Base-by-base conservation (phyloP, 2,113 vertebrate genomes). In the Origma solitaria region DNA sequence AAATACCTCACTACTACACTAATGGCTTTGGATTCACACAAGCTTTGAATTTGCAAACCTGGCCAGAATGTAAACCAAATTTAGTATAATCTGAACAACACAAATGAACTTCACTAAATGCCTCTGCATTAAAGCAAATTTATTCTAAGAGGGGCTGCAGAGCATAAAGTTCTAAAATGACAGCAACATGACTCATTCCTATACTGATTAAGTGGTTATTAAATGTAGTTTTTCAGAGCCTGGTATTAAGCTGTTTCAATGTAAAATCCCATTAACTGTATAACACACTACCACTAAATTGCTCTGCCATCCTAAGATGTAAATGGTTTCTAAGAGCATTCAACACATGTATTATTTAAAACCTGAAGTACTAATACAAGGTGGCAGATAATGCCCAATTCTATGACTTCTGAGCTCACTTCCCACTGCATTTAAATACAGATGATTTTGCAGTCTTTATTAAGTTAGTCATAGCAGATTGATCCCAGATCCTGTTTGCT, bases 181-280 rank as follows among this genome's bases (percentile, higher is more conserved):
- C 82, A 91, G 94, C 51, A 95, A 88, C 58, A 68, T 96, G 95
- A 97, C 76, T 96, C 93, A 97, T 88, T 96, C 92, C 76, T 90
- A 49, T 68, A 71, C 88, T 84, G 82, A 96, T 93, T 95, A 93
- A 96, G 80, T 45, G 93, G 85, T 94, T 95, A 95, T 95, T 93
- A 96, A 96, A 97, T 78, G 88, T 76, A 84, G 53, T 71, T 92
- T 96, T 94, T 90, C 76, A 76, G 82, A 92, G 88, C 71, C 60
- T 88, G 49, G 51, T 96, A 88, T 96, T 93, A 93, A 86, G 64
- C 60, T 96, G 60, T 90, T 97, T 90, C 94, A 94, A 16, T 94
- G 88, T 86, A 96, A 96, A 96, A 94, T 95, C 86, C 94, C 92
- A 93, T 96, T 97, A 96, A 86, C 88, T 88, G 31, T 92, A 35